Percentiles rank a stretch among this genome's conserved stretches.
Conservation (phyloP, 53 echinoderm and acorn worm genomes). For the Paelopatides confundens region DNA sequence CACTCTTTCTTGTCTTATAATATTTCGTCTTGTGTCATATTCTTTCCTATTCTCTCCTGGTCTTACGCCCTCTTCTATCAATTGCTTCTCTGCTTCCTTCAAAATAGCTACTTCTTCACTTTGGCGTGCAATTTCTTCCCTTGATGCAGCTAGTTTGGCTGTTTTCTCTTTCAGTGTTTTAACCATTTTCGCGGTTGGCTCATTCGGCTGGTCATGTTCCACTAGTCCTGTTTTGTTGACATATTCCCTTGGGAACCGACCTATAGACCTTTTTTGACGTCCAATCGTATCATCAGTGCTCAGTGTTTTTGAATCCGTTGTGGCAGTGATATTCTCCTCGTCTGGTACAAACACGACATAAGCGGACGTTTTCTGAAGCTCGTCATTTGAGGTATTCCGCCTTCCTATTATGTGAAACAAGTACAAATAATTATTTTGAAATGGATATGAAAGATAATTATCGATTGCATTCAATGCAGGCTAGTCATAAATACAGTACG, state of each 20-base stretch:
- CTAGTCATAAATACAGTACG: too few relatives aligned
- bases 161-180: background rate
- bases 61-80: background rate
- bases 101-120: background rate
- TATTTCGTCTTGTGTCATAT: background rate
- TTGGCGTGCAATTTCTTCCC: background rate
- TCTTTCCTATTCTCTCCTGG: background rate
- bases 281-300: background rate
- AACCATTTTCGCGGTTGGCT: background rate
- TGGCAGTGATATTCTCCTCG: too few relatives aligned
- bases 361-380: too few relatives aligned
- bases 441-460: too few relatives aligned
- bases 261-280: background rate
- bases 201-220: background rate
- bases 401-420: too few relatives aligned
- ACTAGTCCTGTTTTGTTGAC: background rate
- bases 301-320: too few relatives aligned
- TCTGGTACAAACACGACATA: too few relatives aligned
- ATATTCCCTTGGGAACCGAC: background rate
- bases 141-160: background rate
- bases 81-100: background rate
- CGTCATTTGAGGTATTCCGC: too few relatives aligned
- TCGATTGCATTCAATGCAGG: too few relatives aligned
- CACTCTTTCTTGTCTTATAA: background rate
- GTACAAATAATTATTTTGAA: too few relatives aligned